phyloP scores from a whole-genome alignment of 2,113 vertebrate genomes.

The Gymnorhina tibicen region DNA sequence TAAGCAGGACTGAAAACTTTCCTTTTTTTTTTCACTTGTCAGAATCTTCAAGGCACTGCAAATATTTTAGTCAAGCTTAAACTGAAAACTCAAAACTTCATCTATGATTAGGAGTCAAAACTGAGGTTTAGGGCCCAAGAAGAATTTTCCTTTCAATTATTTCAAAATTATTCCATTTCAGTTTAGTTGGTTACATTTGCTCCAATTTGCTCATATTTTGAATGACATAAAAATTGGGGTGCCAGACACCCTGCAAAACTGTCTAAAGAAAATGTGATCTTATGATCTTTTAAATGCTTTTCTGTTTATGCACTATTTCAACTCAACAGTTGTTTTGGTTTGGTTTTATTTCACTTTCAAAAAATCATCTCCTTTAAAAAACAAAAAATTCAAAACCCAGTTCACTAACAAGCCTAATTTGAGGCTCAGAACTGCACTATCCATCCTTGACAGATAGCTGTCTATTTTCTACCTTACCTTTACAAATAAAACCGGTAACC shows the following conservation, averaged over 20 bases:
- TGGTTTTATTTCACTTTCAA: not conserved
- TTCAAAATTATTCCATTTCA: not conserved
- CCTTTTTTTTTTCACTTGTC: not conserved
- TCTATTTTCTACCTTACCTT: not conserved
- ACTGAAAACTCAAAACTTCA: not conserved
- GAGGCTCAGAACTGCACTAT: not conserved
- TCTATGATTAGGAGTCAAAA: not conserved
- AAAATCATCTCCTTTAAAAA: not conserved
- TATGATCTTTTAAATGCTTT: not conserved
- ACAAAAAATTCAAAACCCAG: not conserved
- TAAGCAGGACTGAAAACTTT: not conserved
- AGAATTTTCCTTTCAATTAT: not conserved
- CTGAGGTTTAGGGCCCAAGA: not conserved
- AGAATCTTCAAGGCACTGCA: not conserved
- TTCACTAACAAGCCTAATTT: not conserved
- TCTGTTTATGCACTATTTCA: not conserved
- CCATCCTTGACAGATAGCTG: not conserved
- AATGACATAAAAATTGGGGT: not conserved
- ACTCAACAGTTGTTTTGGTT: not conserved
- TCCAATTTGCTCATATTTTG: not conserved
- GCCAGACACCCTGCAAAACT: not conserved
- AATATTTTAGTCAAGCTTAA: not conserved
- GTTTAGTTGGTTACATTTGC: not conserved
- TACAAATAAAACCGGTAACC: not conserved
- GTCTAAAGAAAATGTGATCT: not conserved